Evolutionary conservation across 2,113 vertebrate genomes (phyloP).

Genomic region (Dinomys branickii): DNA sequence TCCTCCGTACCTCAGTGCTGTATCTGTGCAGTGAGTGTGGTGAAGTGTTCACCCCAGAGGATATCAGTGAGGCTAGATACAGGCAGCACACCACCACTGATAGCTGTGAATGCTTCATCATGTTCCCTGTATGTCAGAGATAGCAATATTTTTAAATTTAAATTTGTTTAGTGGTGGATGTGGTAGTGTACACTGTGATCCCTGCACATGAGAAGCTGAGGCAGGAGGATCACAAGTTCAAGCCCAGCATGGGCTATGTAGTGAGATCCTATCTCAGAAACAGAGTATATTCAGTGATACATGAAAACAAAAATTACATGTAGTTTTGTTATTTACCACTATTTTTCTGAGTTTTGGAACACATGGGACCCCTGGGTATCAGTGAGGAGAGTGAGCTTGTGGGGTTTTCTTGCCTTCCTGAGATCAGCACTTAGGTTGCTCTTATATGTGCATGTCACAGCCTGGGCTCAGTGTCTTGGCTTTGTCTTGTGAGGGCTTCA

Average conservation of each 20-base stretch:
- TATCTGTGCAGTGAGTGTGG: not conserved
- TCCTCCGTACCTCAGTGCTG: not conserved
- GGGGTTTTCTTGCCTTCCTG: too few relatives aligned
- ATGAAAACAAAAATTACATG: not conserved
- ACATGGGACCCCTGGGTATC: too few relatives aligned
- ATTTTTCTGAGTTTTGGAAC: not conserved
- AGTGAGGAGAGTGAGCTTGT: not conserved
- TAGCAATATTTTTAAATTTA: not conserved
- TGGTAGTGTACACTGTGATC: not conserved
- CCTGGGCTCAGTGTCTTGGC: not conserved
- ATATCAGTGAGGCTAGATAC: not conserved
- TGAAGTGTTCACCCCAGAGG: not conserved
- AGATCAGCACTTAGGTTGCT: not conserved
- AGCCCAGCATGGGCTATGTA: not conserved
- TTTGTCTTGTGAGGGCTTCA: not conserved
- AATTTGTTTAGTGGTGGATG: not conserved
- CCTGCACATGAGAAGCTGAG: not conserved
- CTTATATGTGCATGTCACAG: rapidly evolving
- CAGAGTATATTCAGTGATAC: not conserved
- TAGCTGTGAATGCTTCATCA: not conserved
- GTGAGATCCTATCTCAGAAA: not conserved
- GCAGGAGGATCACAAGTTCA: not conserved
- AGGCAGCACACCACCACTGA: not conserved
- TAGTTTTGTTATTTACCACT: not conserved
- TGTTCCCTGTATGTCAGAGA: not conserved